phyloP scores from a whole-genome alignment of 2,888 invertebrate genomes.

The Yponomeuta evonymella region DNA sequence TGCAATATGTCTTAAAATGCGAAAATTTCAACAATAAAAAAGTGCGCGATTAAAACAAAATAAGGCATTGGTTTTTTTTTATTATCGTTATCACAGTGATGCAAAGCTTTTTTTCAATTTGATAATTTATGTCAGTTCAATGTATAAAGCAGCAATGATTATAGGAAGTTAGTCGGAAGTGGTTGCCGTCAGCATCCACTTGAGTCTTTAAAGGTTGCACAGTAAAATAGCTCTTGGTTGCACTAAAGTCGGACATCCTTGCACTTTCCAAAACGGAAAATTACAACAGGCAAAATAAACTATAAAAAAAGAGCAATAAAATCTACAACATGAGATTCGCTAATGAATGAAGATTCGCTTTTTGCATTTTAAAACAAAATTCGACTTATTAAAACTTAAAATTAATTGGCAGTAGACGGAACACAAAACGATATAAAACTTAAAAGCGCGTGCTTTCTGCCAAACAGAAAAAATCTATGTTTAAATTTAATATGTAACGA shows the following conservation, averaged over 20 bases:
- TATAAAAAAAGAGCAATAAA: not conserved
- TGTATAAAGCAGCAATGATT: not conserved
- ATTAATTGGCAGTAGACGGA: not conserved
- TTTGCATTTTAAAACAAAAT: not conserved
- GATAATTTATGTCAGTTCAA: slow-evolving; percentile 16
- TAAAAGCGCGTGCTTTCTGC: not conserved
- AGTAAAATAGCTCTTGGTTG: not conserved
- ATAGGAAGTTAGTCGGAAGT: not conserved
- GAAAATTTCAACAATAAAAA: slow-evolving; percentile 18
- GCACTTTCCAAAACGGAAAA: not conserved
- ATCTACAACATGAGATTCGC: not conserved
- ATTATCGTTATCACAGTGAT: slow-evolving; percentile 50
- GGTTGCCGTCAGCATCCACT: not conserved
- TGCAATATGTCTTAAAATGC: slow-evolving; percentile 13
- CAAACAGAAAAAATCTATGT: not conserved
- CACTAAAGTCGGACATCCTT: not conserved
- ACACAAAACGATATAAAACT: not conserved
- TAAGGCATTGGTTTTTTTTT: slow-evolving; percentile 40
- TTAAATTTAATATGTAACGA: not conserved
- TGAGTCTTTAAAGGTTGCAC: not conserved
- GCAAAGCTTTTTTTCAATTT: slow-evolving; percentile 26
- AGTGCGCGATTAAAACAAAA: slow-evolving; percentile 31
- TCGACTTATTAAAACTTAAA: not conserved
- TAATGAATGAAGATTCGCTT: not conserved
- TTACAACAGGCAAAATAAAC: not conserved